Percentiles rank a stretch among this genome's conserved stretches.
These are phyloP conservation scores for Crotalus tigris DNA, from an alignment of 2,113 vertebrate species.

Conservation along the genomic window DNA sequence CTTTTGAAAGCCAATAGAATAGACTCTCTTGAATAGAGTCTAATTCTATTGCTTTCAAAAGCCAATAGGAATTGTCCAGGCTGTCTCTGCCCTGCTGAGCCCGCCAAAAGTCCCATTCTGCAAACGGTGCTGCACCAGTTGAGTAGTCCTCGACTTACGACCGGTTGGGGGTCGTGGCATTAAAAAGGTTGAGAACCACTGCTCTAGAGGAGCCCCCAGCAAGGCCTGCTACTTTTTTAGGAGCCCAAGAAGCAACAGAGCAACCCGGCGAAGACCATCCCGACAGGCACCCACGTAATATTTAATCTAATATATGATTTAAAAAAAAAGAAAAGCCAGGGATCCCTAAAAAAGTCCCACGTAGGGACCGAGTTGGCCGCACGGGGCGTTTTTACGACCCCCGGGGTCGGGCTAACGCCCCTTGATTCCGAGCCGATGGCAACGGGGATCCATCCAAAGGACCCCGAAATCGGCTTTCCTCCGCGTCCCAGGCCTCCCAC, in stretches of 20 bases:
- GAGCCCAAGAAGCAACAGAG: neutral
- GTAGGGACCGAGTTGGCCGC: neutral
- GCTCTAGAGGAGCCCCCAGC: neutral
- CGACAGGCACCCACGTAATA: neutral
- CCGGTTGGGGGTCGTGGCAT: too few relatives aligned
- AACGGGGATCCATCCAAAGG: neutral
- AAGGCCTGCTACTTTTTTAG: neutral
- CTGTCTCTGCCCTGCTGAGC: too few relatives aligned
- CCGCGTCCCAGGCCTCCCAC: neutral
- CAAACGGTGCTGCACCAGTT: too few relatives aligned
- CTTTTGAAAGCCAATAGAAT: too few relatives aligned
- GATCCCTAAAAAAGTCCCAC: neutral
- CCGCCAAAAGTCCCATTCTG: too few relatives aligned
- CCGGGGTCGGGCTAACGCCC: neutral
- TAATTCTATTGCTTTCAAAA: too few relatives aligned
- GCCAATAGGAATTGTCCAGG: too few relatives aligned
- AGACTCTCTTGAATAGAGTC: too few relatives aligned
- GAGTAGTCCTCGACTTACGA: too few relatives aligned
- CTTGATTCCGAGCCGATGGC: neutral
- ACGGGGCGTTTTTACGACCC: neutral
- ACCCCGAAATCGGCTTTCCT: neutral
- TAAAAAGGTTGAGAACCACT: too few relatives aligned
- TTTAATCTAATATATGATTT: neutral
- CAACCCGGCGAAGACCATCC: neutral
- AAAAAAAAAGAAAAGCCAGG: neutral